Evolutionary conservation across 2,888 invertebrate genomes (phyloP).

Genomic region (Eristalis arbustorum): DNA sequence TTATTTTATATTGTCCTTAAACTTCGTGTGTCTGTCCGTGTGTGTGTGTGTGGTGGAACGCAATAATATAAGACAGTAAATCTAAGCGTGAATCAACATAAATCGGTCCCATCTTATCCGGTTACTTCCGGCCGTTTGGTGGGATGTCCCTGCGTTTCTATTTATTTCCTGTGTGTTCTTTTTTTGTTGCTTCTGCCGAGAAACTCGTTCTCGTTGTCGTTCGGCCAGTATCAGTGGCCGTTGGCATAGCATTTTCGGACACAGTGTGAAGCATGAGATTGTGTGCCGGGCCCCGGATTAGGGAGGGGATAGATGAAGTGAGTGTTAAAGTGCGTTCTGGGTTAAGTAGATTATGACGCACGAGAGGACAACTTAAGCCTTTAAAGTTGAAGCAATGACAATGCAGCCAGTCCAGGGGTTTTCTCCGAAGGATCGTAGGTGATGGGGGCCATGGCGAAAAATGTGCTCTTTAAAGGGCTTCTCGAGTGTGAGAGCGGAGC

Average conservation of each 20-base stretch:
- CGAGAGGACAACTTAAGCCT: neutral
- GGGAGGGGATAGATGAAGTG: constrained; percentile 26
- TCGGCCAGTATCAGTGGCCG: neutral
- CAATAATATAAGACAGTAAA: constrained; percentile 66
- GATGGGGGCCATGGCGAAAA: too few relatives aligned
- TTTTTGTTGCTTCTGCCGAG: neutral
- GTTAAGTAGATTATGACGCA: constrained; percentile 13
- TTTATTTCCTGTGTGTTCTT: neutral
- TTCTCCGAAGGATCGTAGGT: too few relatives aligned
- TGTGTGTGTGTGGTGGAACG: constrained; percentile 27
- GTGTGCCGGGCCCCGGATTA: constrained; percentile 4
- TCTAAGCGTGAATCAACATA: constrained; percentile 67
- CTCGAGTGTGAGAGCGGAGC: too few relatives aligned
- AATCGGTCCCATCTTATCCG: constrained; percentile 65
- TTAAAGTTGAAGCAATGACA: constrained; percentile 14
- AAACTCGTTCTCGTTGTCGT: too few relatives aligned
- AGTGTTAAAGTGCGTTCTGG: constrained; percentile 32
- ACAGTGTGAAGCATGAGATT: neutral
- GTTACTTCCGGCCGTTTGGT: constrained; percentile 2
- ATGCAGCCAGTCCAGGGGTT: neutral
- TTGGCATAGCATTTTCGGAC: neutral
- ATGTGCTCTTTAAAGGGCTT: too few relatives aligned
- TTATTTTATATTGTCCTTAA: constrained; percentile 69
- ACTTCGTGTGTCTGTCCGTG: constrained; percentile 9
- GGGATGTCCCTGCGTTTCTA: neutral